A percentile compares a stretch with the other conserved stretches of the same genome.
These are phyloP conservation scores for Takifugu flavidus DNA, from an alignment of 2,113 vertebrate species.

Conservation along the genomic window DNA sequence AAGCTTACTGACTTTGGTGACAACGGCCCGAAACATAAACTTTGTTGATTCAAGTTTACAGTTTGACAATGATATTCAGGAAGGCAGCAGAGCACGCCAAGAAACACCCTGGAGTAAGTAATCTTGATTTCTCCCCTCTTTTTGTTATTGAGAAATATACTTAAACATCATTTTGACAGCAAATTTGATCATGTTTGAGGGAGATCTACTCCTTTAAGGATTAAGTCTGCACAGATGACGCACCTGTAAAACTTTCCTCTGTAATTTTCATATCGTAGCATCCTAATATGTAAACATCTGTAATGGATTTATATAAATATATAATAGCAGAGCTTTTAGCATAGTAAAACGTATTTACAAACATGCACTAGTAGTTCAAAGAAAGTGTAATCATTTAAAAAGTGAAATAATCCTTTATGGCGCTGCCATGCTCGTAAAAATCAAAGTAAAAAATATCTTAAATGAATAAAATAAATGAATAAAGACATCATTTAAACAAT, in stretches of 20 bases:
- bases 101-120: constrained; percentile 66
- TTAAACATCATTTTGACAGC: background rate
- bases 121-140: background rate
- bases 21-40: constrained; percentile 14
- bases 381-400: too few relatives aligned
- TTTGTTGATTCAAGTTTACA: constrained; percentile 11
- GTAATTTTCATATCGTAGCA: background rate
- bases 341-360: background rate
- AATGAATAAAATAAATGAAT: background rate
- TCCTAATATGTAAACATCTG: background rate
- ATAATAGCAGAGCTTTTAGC: background rate
- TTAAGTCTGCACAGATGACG: background rate
- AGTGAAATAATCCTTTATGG: background rate
- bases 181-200: background rate
- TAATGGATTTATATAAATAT: background rate
- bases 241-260: background rate
- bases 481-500: background rate
- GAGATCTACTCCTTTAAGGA: background rate
- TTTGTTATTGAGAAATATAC: background rate
- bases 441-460: background rate
- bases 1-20: constrained; percentile 13
- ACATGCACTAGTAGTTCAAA: too few relatives aligned
- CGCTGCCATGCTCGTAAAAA: background rate
- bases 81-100: constrained; percentile 49
- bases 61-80: constrained; percentile 51